Conservation (phyloP, 2,797 vertebrate species). For the Anisognathus igniventris region DNA sequence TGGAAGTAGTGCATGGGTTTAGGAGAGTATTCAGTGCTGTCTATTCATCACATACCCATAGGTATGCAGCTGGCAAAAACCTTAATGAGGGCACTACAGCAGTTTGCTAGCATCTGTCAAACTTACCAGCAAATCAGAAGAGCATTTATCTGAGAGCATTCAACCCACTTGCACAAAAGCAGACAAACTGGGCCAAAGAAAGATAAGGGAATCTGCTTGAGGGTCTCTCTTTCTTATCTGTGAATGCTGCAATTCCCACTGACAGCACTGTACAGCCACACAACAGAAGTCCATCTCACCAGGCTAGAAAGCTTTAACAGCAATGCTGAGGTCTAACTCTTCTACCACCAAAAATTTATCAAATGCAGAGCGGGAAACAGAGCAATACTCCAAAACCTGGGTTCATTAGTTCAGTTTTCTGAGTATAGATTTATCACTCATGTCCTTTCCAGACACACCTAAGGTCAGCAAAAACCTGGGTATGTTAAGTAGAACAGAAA, state of each 20-base stretch:
- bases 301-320: background rate
- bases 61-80: constrained; percentile 46
- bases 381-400: background rate
- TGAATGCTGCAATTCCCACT: background rate
- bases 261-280: background rate
- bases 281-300: background rate
- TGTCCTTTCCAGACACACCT: background rate
- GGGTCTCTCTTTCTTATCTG: background rate
- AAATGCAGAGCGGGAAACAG: background rate
- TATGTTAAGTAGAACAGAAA: background rate
- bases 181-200: background rate
- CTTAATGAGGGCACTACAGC: background rate
- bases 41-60: constrained; percentile 10
- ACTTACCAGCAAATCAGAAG: constrained; percentile 17
- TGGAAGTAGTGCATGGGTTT: background rate
- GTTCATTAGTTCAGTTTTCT: background rate
- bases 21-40: background rate
- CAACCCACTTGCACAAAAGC: constrained; percentile 6
- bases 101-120: constrained; percentile 18
- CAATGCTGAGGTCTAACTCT: background rate
- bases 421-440: background rate
- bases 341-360: background rate
- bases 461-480: background rate
- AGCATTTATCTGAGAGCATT: constrained; percentile 35
- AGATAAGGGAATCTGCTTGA: background rate